phyloP scores from a whole-genome alignment of 2,797 vertebrate species.

The Poliocrania exsul region DNA sequence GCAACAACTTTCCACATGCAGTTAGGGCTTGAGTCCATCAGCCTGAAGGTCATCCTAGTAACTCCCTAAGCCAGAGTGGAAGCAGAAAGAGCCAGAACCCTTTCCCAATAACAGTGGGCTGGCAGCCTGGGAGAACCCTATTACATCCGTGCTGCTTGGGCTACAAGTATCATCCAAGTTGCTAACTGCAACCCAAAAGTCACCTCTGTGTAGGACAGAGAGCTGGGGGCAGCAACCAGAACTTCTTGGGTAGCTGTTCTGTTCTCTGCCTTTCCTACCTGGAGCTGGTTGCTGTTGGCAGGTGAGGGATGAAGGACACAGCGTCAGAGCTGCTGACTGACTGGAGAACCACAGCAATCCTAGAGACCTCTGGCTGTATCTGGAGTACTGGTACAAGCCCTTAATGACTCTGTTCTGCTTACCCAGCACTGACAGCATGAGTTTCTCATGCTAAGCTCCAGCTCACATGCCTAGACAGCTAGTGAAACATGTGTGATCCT shows the following conservation, averaged over 20 bases:
- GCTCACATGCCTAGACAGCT: background rate
- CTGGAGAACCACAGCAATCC: background rate
- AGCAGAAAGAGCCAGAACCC: background rate
- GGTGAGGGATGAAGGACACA: background rate
- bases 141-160: background rate
- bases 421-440: background rate
- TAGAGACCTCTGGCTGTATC: background rate
- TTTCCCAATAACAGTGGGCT: background rate
- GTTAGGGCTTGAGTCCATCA: background rate
- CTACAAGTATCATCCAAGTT: background rate
- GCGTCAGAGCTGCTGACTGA: background rate
- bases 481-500: rapidly evolving
- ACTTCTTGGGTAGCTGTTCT: background rate
- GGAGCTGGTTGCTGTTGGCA: background rate
- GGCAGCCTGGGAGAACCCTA: background rate
- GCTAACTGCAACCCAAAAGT: background rate
- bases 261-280: background rate
- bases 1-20: background rate
- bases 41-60: background rate
- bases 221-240: background rate
- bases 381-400: background rate
- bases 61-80: background rate
- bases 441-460: background rate
- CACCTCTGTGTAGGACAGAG: background rate
- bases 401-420: background rate